These are phyloP conservation scores for Mobula birostris DNA, from an alignment of 2,113 vertebrate species.

Conservation along the genomic window DNA sequence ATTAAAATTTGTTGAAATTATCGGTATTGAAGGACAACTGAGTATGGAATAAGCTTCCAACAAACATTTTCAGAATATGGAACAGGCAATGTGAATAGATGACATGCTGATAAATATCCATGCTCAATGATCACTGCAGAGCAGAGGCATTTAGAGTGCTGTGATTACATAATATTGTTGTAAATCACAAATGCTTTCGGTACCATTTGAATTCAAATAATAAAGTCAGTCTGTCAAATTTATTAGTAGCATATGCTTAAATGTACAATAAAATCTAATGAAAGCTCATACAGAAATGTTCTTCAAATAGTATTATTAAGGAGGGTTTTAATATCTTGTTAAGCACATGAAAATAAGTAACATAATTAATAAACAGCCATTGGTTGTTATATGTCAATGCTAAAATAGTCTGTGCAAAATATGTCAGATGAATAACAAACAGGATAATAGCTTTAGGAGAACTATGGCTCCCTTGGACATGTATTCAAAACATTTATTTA, in stretches of 20 bases:
- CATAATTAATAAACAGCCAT: slow-evolving; percentile 25
- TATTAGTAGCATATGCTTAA: neutral
- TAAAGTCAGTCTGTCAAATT: neutral
- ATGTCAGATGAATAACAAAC: neutral
- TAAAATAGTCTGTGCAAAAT: neutral
- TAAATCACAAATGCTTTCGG: neutral
- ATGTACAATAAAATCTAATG: neutral
- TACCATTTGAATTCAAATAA: neutral
- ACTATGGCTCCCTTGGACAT: neutral
- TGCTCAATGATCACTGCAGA: neutral
- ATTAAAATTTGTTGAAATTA: neutral
- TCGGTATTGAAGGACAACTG: neutral
- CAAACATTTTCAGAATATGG: neutral
- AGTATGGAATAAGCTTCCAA: neutral
- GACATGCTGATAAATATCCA: no score
- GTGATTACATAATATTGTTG: neutral
- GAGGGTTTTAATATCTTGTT: neutral
- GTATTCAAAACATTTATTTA: neutral
- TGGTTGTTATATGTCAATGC: neutral
- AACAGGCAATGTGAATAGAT: neutral
- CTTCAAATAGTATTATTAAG: neutral
- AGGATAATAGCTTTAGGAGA: neutral
- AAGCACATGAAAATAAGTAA: neutral
- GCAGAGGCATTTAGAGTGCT: neutral
- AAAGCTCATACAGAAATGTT: neutral